These are phyloP conservation scores for Drepana falcataria DNA, from an alignment of 2,888 invertebrate species.

Conservation along the genomic window DNA sequence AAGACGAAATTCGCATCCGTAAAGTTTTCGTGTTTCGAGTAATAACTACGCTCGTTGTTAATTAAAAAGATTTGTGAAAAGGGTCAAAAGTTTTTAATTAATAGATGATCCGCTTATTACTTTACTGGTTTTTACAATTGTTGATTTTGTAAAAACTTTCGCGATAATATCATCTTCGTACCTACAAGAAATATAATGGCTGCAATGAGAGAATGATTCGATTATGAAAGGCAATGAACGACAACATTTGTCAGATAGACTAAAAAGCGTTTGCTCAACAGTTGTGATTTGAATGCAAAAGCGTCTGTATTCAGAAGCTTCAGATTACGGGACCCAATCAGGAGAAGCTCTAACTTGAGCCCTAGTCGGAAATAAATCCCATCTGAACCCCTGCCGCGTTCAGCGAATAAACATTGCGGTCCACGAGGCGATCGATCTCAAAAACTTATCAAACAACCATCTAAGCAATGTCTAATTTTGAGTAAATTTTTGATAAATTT, in stretches of 20 bases:
- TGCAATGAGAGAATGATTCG: too few species aligned
- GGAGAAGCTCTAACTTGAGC: conserved; percentile 48
- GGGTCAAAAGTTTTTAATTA: conserved; percentile 35
- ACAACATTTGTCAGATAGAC: neutral
- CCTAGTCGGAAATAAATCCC: conserved; percentile 56
- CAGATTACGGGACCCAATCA: conserved; percentile 51
- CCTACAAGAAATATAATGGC: too few species aligned
- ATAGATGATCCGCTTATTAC: neutral
- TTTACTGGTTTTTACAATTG: neutral
- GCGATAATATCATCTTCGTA: neutral
- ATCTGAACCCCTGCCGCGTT: conserved; percentile 50
- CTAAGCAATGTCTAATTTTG: conserved; percentile 43
- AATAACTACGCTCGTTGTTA: conserved; percentile 58
- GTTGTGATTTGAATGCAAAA: conserved; percentile 16
- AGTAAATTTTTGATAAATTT: conserved; percentile 44
- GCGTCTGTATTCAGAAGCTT: conserved; percentile 24
- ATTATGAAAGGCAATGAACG: too few species aligned
- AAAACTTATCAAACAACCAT: conserved; percentile 44
- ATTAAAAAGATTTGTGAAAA: conserved; percentile 46
- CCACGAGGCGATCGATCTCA: conserved; percentile 43
- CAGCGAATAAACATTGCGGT: conserved; percentile 57
- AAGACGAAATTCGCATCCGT: conserved; percentile 46
- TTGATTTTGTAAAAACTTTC: neutral
- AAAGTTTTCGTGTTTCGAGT: conserved; percentile 55
- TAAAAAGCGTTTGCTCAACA: conserved; percentile 12